Conservation (phyloP, 2,797 vertebrate genomes). For the Xenentodon cancila region DNA sequence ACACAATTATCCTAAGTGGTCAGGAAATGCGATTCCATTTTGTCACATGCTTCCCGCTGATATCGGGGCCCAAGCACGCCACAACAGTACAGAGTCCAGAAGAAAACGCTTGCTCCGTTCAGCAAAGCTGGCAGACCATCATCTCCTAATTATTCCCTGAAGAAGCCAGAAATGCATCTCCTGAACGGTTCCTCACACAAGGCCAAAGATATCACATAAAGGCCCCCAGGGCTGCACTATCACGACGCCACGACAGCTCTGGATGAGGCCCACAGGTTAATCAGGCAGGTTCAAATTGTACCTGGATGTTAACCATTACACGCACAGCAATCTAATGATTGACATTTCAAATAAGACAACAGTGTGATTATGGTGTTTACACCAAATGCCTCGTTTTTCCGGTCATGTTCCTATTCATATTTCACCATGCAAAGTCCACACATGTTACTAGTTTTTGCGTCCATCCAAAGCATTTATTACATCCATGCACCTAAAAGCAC, state of each 20-base stretch:
- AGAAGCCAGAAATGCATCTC: conserved; percentile 59
- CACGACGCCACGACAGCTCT: conserved; percentile 31
- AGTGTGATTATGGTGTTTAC: background rate
- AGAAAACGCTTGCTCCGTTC: conserved; percentile 29
- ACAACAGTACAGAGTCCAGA: conserved; percentile 49
- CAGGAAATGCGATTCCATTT: background rate
- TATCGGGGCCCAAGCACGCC: conserved; percentile 15
- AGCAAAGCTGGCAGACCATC: conserved; percentile 47
- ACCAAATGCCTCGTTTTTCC: background rate
- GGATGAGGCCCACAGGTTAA: conserved; percentile 32
- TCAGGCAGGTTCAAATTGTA: conserved; percentile 13
- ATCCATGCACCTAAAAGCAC: too few relatives aligned
- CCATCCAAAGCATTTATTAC: too few relatives aligned
- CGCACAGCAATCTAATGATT: background rate
- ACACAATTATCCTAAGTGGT: background rate
- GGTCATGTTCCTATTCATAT: too few relatives aligned
- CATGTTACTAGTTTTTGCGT: too few relatives aligned
- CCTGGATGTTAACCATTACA: conserved; percentile 22
- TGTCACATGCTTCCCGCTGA: background rate
- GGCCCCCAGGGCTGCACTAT: conserved; percentile 46
- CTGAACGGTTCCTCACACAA: conserved; percentile 70
- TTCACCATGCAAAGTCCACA: too few relatives aligned
- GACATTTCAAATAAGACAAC: background rate
- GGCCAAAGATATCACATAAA: conserved; percentile 56
- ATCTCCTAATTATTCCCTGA: conserved; percentile 74